phyloP scores from a whole-genome alignment of 2,113 vertebrate genomes.

The Pygoscelis antarcticus region DNA sequence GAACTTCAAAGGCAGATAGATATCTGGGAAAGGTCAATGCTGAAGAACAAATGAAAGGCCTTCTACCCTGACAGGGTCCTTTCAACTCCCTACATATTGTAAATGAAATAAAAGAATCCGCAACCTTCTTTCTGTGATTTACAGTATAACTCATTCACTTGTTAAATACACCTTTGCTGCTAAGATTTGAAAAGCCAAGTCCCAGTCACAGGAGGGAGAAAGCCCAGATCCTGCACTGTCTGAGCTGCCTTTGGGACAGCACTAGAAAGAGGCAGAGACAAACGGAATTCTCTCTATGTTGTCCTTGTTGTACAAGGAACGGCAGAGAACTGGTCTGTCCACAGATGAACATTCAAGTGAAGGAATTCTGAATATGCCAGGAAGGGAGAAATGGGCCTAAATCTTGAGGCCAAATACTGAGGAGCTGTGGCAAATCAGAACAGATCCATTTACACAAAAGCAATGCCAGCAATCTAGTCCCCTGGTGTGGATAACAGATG shows the following conservation, averaged over 20 bases:
- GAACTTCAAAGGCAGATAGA: slow-evolving; percentile 44
- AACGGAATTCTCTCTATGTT: neutral
- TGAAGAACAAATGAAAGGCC: slow-evolving; percentile 22
- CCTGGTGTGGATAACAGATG: neutral
- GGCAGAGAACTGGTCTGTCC: neutral
- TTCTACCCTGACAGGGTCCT: neutral
- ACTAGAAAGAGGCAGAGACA: neutral
- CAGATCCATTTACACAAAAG: neutral
- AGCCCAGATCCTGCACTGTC: neutral
- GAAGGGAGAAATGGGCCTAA: neutral
- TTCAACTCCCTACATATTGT: neutral
- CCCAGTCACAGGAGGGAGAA: neutral
- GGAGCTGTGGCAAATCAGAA: neutral
- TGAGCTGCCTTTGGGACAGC: neutral
- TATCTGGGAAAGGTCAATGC: neutral
- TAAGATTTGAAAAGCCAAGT: neutral
- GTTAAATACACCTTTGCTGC: neutral
- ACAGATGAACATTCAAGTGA: neutral
- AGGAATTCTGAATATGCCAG: neutral
- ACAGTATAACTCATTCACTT: neutral
- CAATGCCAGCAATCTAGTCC: neutral
- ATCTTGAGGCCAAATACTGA: neutral
- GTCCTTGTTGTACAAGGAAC: neutral
- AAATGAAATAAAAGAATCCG: neutral
- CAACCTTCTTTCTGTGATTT: neutral